Conservation (phyloP, 1,140 invertebrate species). For the Papilio polytes region DNA sequence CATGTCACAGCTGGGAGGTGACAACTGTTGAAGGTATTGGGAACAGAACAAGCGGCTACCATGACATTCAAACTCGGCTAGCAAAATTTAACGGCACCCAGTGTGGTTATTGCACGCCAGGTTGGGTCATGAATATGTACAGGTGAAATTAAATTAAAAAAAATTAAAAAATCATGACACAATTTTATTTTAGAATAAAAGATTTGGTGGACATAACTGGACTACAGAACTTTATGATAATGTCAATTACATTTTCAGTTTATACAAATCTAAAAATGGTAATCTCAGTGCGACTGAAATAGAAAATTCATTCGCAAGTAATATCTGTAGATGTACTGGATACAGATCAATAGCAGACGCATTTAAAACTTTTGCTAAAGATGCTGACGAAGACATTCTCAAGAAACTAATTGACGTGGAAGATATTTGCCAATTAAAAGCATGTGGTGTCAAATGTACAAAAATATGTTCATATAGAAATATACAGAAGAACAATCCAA, state of each 20-base stretch:
- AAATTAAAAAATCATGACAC: neutral
- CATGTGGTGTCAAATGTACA: constrained; percentile 58
- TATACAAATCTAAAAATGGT: constrained; percentile 69
- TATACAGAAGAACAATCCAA: constrained; percentile 16
- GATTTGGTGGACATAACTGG: neutral
- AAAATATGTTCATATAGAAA: constrained; percentile 53
- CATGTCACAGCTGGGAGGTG: constrained; percentile 89
- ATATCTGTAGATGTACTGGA: constrained; percentile 94
- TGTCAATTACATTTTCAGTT: constrained; percentile 49
- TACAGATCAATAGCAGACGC: constrained; percentile 93
- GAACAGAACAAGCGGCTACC: constrained; percentile 87
- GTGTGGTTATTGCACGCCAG: constrained; percentile 93
- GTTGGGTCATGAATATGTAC: constrained; percentile 95
- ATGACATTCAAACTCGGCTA: constrained; percentile 88
- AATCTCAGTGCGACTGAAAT: constrained; percentile 86
- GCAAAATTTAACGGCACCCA: constrained; percentile 91
- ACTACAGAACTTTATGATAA: neutral
- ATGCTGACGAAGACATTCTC: constrained; percentile 50
- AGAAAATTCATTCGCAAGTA: constrained; percentile 91
- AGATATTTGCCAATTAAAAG: constrained; percentile 60
- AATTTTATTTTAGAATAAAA: neutral
- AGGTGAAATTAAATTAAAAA: constrained; percentile 81
- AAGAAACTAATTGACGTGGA: constrained; percentile 83
- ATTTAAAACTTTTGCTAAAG: constrained; percentile 76
- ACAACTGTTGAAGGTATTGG: constrained; percentile 91